Conservation (phyloP, 2,797 vertebrate genomes). For the Protonibea diacanthus region DNA sequence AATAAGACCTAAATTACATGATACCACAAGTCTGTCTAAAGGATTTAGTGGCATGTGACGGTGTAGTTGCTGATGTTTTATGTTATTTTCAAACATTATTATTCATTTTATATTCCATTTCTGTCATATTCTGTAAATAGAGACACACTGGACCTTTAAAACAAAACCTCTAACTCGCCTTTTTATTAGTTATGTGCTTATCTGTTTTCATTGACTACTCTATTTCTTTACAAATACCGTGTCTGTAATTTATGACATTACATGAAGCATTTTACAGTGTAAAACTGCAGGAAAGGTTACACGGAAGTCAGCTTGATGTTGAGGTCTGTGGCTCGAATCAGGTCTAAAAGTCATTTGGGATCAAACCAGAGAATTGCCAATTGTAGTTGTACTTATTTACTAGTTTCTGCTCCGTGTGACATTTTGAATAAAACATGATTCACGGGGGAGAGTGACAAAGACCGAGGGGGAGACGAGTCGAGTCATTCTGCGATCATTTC, state of each 20-base stretch:
- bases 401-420: conserved; percentile 63
- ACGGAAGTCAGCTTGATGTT: not conserved
- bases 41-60: no score
- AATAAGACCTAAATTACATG: not conserved
- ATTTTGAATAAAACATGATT: conserved; percentile 74
- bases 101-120: no score
- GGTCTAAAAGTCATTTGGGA: conserved; percentile 38
- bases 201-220: not conserved
- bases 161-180: not conserved
- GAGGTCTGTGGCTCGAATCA: not conserved
- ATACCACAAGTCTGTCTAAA: not conserved
- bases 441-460: conserved; percentile 64
- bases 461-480: conserved; percentile 58
- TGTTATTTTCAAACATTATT: no score
- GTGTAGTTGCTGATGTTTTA: no score
- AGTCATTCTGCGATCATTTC: conserved; percentile 57
- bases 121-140: no score
- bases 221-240: not conserved
- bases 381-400: conserved; percentile 68
- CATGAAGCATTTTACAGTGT: not conserved
- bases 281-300: not conserved
- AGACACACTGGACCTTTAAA: no score
- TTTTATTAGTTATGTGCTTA: not conserved
- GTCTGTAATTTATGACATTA: not conserved
- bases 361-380: conserved; percentile 35